Percentiles rank a stretch among this genome's conserved stretches.
Conservation (phyloP, 2,113 vertebrate genomes). For the Platycercus adscitus region DNA sequence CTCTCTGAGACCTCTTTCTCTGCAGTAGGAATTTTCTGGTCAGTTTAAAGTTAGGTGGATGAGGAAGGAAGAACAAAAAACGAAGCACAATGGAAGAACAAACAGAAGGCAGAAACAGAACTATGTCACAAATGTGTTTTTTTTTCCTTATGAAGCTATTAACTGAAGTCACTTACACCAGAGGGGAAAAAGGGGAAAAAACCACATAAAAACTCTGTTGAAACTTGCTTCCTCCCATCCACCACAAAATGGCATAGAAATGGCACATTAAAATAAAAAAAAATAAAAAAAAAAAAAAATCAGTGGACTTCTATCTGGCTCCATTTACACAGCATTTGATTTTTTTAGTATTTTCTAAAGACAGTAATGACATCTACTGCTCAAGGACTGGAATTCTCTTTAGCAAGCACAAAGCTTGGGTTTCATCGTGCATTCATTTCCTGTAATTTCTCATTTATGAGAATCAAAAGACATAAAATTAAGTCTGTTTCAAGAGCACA, state of each 20-base stretch:
- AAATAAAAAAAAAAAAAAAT: neutral
- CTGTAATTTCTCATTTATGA: neutral
- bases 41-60: neutral
- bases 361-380: neutral
- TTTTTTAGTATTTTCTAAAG: neutral
- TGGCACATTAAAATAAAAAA: neutral
- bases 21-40: neutral
- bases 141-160: neutral
- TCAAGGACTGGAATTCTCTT: neutral
- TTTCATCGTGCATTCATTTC: neutral
- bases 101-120: neutral
- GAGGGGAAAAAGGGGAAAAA: neutral
- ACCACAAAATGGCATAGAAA: neutral
- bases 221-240: neutral
- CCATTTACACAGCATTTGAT: neutral
- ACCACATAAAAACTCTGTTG: neutral
- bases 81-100: neutral
- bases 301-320: neutral
- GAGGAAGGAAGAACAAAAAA: neutral
- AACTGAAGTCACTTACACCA: neutral
- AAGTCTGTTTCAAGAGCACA: neutral
- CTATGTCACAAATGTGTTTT: neutral
- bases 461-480: neutral
- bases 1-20: neutral
- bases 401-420: neutral